These are phyloP conservation scores for Camponotus vicinus DNA, from an alignment of 1,140 invertebrate genomes.

Conservation along the genomic window DNA sequence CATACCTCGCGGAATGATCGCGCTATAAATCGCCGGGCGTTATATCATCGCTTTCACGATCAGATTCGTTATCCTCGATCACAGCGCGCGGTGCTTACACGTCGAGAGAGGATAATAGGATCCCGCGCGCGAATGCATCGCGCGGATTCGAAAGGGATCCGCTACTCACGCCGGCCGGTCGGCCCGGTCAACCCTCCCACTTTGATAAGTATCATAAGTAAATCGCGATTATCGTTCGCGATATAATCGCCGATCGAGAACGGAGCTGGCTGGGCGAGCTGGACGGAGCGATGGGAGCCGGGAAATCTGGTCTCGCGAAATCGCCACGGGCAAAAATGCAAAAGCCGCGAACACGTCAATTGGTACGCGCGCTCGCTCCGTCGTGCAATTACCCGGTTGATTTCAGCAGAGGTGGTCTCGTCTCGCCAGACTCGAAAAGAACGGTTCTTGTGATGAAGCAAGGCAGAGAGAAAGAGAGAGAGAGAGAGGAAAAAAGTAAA, in stretches of 20 bases:
- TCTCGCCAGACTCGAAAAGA: slow-evolving; percentile 18
- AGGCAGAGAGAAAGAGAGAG: not conserved
- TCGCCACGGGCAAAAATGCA: slow-evolving; percentile 75
- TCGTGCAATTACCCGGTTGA: slow-evolving; percentile 76
- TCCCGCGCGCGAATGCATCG: slow-evolving; percentile 24
- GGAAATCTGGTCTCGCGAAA: slow-evolving; percentile 64
- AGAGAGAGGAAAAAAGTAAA: not conserved
- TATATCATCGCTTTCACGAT: slow-evolving; percentile 63
- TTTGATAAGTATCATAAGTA: slow-evolving; percentile 77
- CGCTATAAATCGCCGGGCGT: slow-evolving; percentile 55
- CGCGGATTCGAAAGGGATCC: slow-evolving; percentile 43
- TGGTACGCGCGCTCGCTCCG: slow-evolving; percentile 50
- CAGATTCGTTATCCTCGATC: slow-evolving; percentile 54
- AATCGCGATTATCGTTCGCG: slow-evolving; percentile 72
- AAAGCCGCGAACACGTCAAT: slow-evolving; percentile 61
- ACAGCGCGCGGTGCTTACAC: slow-evolving; percentile 19
- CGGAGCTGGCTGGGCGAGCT: not conserved
- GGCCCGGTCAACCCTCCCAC: slow-evolving; percentile 3
- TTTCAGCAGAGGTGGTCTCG: slow-evolving; percentile 63
- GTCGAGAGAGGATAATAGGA: slow-evolving; percentile 50
- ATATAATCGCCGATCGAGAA: slow-evolving; percentile 67
- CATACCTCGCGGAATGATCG: slow-evolving; percentile 52
- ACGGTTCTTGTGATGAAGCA: slow-evolving; percentile 8
- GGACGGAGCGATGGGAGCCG: slow-evolving; percentile 34
- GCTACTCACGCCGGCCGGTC: slow-evolving; percentile 63